phyloP scores from a whole-genome alignment of 2,113 vertebrate genomes.

The Anoplopoma fimbria region DNA sequence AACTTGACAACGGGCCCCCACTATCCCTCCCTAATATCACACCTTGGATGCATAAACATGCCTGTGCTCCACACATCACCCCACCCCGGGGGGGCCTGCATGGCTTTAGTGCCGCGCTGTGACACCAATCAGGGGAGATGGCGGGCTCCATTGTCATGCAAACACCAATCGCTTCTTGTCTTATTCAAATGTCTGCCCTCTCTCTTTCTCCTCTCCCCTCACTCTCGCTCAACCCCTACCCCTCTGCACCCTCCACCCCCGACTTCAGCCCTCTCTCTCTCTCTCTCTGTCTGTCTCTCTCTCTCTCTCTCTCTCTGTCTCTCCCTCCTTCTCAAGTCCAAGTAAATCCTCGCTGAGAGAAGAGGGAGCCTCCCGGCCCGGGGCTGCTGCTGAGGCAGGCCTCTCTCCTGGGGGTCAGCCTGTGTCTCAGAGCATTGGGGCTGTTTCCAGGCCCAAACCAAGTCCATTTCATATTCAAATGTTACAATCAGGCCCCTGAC shows the following conservation, averaged over 20 bases:
- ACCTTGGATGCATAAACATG: conserved; percentile 87
- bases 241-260: conserved; percentile 49
- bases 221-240: conserved; percentile 69
- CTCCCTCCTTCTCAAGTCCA: conserved; percentile 81
- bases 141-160: conserved; percentile 87
- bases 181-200: conserved; percentile 86
- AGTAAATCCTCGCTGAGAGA: conserved; percentile 81
- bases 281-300: conserved; percentile 60
- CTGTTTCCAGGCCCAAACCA: conserved; percentile 84
- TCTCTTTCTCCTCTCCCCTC: conserved; percentile 74
- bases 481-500: conserved; percentile 85
- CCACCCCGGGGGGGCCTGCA: conserved; percentile 74
- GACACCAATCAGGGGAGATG: conserved; percentile 89
- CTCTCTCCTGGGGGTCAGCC: conserved; percentile 83
- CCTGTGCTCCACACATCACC: conserved; percentile 81
- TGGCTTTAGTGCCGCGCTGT: conserved; percentile 83
- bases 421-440: conserved; percentile 76
- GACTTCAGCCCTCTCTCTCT: conserved; percentile 63
- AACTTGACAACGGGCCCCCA: conserved; percentile 68
- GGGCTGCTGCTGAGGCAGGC: conserved; percentile 72
- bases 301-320: conserved; percentile 63
- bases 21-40: conserved; percentile 81
- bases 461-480: conserved; percentile 89
- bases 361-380: conserved; percentile 67
- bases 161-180: conserved; percentile 85